Conservation (phyloP, 2,888 invertebrate genomes). For the Neoitamus cyanurus region DNA sequence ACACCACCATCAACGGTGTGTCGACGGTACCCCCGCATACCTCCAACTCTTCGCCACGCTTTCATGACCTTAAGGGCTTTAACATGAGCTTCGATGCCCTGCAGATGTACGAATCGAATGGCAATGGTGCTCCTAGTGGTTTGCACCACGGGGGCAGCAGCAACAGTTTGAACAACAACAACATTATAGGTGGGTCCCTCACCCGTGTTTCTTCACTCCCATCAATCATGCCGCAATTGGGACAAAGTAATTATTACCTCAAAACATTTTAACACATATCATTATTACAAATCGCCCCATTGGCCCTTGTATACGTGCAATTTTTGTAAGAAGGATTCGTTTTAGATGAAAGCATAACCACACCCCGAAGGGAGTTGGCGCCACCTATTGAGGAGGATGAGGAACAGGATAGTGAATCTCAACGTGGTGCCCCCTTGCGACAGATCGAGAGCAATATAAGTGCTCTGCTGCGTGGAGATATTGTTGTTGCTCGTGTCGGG, state of each 20-base stretch:
- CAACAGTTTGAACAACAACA: constrained; percentile 52
- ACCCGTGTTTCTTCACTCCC: constrained; percentile 54
- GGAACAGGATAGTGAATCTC: constrained; percentile 73
- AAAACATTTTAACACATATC: neutral
- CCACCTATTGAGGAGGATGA: constrained; percentile 78
- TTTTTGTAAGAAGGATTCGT: neutral
- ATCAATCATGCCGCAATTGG: constrained; percentile 51
- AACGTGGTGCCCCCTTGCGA: constrained; percentile 75
- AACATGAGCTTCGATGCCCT: constrained; percentile 51
- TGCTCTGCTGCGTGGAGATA: constrained; percentile 71
- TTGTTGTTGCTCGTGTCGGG: constrained; percentile 59
- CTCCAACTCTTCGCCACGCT: constrained; percentile 47
- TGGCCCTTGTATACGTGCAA: neutral
- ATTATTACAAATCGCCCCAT: neutral
- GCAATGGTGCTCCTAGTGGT: constrained; percentile 24
- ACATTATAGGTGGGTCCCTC: constrained; percentile 52
- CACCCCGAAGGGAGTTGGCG: constrained; percentile 74
- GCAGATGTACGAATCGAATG: constrained; percentile 51
- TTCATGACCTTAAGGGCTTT: constrained; percentile 53
- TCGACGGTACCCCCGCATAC: constrained; percentile 12
- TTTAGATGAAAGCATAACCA: constrained; percentile 59
- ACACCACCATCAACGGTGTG: neutral
- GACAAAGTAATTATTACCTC: neutral
- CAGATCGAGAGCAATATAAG: constrained; percentile 80
- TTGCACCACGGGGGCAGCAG: constrained; percentile 23